Base-by-base conservation (phyloP, 2,888 invertebrate genomes). In the Dasypolia templi region DNA sequence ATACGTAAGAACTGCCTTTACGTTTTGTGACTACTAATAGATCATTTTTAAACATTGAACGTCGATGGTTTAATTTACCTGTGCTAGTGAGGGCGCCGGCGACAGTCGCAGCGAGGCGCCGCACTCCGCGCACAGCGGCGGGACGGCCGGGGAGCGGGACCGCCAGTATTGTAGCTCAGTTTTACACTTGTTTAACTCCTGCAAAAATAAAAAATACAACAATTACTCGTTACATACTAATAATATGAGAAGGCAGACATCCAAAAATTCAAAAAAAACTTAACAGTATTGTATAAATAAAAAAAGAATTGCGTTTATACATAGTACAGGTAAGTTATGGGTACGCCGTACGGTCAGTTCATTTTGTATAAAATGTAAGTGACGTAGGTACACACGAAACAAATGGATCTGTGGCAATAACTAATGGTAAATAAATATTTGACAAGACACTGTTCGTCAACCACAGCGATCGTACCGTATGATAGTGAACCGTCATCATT, bases 101-200 rank as follows among this genome's bases (percentile, higher is more conserved):
- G 94, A 92, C 71, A 94, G 88, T 0, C 93, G 91, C 80, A 95
- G 90, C 77, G 94, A 88, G 62, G 94, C 94, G 73, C 98, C 98
- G 91, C 98, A 98, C 85, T 97, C 97, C 51, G 97, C 97, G 90
- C 98, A 98, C 72, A 97, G 97, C 79, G 97, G 97, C 81, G 97
- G 96, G 85, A 97, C 96, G 82, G 98, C 98, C 19, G 98, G 98
- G 79, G 98, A 98, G 87, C 98, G 98, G 58, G 98, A 98, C 75
- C 98, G 97, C 98, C 98, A 98, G 94, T 98, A 98, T 94, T 98
- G 98, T 89, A 98, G 94, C 94, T 99, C 98, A 51, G 98, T 98
- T 95, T 98, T 98, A 94, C 98, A 99, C 93, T 98, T 98, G 94
- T 98, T 99, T 87, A 99, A 95, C 94, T 99, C 98, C 97, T 98